Evolutionary conservation across 2,888 invertebrate genomes (phyloP).

Genomic region (Acrocera orbiculus): DNA sequence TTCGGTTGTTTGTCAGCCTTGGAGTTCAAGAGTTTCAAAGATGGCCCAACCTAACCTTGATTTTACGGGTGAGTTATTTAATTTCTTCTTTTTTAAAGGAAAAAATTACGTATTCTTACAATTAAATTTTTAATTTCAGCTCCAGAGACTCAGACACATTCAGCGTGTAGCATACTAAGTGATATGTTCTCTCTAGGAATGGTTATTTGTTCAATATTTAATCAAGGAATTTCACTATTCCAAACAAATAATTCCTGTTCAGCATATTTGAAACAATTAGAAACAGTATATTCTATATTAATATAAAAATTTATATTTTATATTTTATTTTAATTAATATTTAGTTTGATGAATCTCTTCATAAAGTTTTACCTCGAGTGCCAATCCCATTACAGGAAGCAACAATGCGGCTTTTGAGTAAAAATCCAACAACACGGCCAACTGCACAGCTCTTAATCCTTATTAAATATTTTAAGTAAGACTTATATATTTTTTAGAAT

Average conservation of each 20-base stretch:
- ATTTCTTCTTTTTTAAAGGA: neutral
- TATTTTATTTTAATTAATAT: conserved; percentile 9
- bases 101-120: no score
- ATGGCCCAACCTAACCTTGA: conserved; percentile 91
- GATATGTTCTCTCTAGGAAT: conserved; percentile 96
- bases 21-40: conserved; percentile 81
- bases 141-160: conserved; percentile 78
- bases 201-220: conserved; percentile 84
- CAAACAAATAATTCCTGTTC: conserved; percentile 81
- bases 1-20: conserved; percentile 62
- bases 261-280: conserved; percentile 77
- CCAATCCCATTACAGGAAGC: conserved; percentile 80
- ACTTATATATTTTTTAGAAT: no score
- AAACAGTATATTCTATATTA: no score
- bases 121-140: conserved; percentile 40
- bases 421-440: conserved; percentile 73
- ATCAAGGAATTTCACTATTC: conserved; percentile 73
- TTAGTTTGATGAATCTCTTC: conserved; percentile 70
- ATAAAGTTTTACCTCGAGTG: conserved; percentile 56
- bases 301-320: no score
- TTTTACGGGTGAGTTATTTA: conserved; percentile 50
- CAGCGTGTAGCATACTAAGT: conserved; percentile 67
- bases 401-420: conserved; percentile 60
- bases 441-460: conserved; percentile 79
- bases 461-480: conserved; percentile 79